Evolutionary conservation across 2,113 vertebrate genomes (phyloP), one percentile per base, ranked within the genome.

Genomic region (Ibidorhyncha struthersii): DNA sequence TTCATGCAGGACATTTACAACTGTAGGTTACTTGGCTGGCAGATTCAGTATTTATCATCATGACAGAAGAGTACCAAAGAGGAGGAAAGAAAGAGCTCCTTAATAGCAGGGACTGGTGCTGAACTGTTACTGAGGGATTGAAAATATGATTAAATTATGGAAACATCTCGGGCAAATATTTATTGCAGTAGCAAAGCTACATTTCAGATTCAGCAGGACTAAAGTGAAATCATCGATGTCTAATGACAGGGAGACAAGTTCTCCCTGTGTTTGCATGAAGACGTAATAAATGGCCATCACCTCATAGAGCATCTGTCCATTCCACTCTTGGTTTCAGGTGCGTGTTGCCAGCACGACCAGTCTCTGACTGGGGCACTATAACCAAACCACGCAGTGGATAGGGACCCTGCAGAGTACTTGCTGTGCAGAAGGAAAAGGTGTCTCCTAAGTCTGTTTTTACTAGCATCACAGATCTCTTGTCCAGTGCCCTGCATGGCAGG

Each of bases 121-220:
- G 63, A 70, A 41, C 59, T 81, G 15, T 74, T 86, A 66, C 30
- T 0, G 0, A 65, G 36, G 52, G 78, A 21, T 63, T 71, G 53
- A 36, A 92, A 95, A 79, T n/a, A 59, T 8, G 22, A 43, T 81
- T 81, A 76, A 84, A 69, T 61, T 81, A 71, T 38, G 62, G 76
- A 77, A 80, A n/a, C 50, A 34, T 71, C 76, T 89, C n/a, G 4
- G 55, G 63, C 29, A 69, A 93, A n/a, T 76, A 61, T 63, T 88
- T 83, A 55, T 21, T 67, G 59, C 34, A 22, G 23, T 50, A 55
- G 38, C 59, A 84, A 84, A 93, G 56, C n/a, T 89, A 14, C 25
- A 3, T 72, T 96, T 84, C 52, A 49, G 40, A 61, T 81, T 74
- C 18, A 82, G 29, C 29, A 56, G 41, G 22, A 43, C 59, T 86